These are phyloP conservation scores for Bujurquina vittata DNA, from an alignment of 2,113 vertebrate species.

Conservation along the genomic window DNA sequence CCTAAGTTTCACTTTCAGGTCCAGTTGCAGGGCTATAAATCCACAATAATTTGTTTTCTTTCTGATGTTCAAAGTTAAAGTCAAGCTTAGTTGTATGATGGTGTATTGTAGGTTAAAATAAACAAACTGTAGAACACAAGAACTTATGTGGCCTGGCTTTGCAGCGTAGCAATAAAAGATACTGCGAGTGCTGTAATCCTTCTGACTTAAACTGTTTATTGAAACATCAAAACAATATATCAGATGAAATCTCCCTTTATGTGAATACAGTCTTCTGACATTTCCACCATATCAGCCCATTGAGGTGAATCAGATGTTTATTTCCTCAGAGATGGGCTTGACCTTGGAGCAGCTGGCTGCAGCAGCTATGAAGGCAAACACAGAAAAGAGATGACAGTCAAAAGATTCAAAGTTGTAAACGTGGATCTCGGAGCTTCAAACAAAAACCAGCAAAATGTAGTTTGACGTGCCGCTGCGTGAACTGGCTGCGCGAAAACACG, in stretches of 20 bases:
- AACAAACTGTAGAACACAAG: conserved; percentile 16
- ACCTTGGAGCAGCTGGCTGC: conserved; percentile 31
- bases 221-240: conserved; percentile 58
- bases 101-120: conserved; percentile 27
- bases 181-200: conserved; percentile 16
- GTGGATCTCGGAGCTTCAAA: conserved; percentile 34
- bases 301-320: conserved; percentile 45
- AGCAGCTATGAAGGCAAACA: conserved; percentile 16
- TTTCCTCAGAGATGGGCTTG: conserved; percentile 9
- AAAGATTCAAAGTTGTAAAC: conserved; percentile 6
- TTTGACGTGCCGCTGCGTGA: conserved; percentile 37
- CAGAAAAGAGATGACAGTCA: not conserved
- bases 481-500: not conserved
- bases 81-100: not conserved
- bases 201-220: conserved; percentile 48
- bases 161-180: conserved; percentile 25
- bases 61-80: not conserved
- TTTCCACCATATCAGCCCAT: conserved; percentile 25
- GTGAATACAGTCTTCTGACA: conserved; percentile 31
- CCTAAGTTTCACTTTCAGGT: not conserved
- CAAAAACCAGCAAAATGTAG: conserved; percentile 32
- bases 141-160: conserved; percentile 9
- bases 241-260: conserved; percentile 24
- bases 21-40: not conserved
- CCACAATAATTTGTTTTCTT: not conserved